Percentiles rank a stretch among this genome's conserved stretches.
Conservation (phyloP, 2,797 vertebrate species). For the Phoxinus dragarum region DNA sequence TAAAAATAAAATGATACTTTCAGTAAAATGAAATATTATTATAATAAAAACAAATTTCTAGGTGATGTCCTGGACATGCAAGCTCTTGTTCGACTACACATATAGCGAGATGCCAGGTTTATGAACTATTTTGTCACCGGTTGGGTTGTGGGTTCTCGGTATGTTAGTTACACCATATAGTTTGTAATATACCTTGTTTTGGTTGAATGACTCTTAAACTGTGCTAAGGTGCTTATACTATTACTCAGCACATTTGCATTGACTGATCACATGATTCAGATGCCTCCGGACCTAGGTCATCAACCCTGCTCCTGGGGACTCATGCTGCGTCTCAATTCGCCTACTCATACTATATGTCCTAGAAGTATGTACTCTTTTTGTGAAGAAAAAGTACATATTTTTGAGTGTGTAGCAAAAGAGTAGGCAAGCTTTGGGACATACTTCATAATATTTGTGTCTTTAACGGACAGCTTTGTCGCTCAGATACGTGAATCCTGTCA, state of each 20-base stretch:
- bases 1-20: background rate
- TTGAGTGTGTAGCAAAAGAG: too few relatives aligned
- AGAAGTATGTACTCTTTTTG: too few relatives aligned
- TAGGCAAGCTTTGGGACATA: too few relatives aligned
- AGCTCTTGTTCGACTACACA: background rate
- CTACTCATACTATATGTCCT: too few relatives aligned
- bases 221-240: background rate
- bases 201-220: background rate
- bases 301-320: background rate
- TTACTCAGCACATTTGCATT: background rate
- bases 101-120: background rate
- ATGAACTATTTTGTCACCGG: too few relatives aligned
- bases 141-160: too few relatives aligned
- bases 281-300: too few relatives aligned
- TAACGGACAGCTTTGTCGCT: too few relatives aligned
- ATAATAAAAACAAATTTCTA: background rate
- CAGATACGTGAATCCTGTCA: too few relatives aligned
- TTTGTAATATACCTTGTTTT: background rate
- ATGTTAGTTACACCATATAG: background rate
- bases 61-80: background rate
- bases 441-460: too few relatives aligned
- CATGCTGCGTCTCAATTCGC: too few relatives aligned
- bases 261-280: background rate
- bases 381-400: too few relatives aligned
- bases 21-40: background rate